Base-by-base conservation (phyloP, 1,140 invertebrate genomes). In the Ladona fulva region DNA sequence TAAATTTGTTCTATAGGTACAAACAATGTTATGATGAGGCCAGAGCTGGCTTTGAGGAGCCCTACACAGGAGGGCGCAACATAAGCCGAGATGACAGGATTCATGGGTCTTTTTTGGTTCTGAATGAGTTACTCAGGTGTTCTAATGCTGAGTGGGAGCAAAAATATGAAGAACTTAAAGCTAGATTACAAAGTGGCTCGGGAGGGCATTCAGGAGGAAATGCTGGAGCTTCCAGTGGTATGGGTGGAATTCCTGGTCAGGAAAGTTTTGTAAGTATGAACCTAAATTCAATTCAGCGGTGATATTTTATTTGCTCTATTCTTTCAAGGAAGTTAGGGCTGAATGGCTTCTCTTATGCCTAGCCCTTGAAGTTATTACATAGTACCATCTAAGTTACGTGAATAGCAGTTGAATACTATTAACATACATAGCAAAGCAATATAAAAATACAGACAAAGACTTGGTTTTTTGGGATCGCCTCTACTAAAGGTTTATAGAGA, bases 41-140 rank as follows among this genome's bases (percentile, higher is more conserved):
- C 12, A 90, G 91, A 76, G 86, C 88, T 42, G 92, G 93, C n/a
- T 93, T 97, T 83, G 90, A 92, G 79, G 94, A 95, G 24, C 83
- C 89, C 73, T 86, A 88, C 74, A 85, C 87, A 0, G 89, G 89
- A 83, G 93, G 94, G 82, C 92, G 92, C 82, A 93, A 94, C 24
- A 90, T 93, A 77, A 92, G 91, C 10, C 89, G 90, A 80, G 97
- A 99, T 82, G 97, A 99, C 84, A 89, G 92, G 83, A 91, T 96
- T 25, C 97, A 99, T 84, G 96, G 97, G 16, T 95, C 95, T 0
- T 86, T 99, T 0, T 87, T 99, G 16, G 94, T 99, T 16, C 86
- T 99, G 0, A 98, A 99, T 87, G 98, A 99, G 85, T 86, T 99
- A 0, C 86, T 99, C 1, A 87, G 97, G 79, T 97, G 95, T 83